phyloP scores from a whole-genome alignment of 2,888 invertebrate species.

The Campoplex capitator region DNA sequence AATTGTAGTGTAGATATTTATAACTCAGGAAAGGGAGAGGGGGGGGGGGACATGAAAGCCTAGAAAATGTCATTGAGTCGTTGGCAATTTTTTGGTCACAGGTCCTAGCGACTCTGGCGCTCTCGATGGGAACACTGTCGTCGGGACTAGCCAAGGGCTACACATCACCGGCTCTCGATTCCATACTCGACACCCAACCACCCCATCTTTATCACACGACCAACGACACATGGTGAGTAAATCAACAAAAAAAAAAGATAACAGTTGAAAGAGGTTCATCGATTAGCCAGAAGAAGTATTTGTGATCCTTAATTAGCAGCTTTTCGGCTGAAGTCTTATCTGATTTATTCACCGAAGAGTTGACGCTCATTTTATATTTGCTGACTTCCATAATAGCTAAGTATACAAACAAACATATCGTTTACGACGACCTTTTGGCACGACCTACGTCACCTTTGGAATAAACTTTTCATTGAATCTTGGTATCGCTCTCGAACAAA shows the following conservation, averaged over 20 bases:
- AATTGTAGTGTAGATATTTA: slow-evolving; percentile 16
- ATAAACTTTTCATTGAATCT: not conserved
- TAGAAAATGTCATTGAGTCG: not conserved
- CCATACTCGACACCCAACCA: slow-evolving; percentile 88
- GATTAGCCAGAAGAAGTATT: not conserved
- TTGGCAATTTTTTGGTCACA: slow-evolving; percentile 80
- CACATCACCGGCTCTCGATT: slow-evolving; percentile 93
- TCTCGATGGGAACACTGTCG: slow-evolving; percentile 92
- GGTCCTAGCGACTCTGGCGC: slow-evolving; percentile 92
- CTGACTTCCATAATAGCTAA: not conserved
- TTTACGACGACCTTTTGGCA: not conserved
- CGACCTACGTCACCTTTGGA: not conserved
- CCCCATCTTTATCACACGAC: slow-evolving; percentile 81
- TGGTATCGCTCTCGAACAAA: not conserved
- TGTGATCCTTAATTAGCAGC: not conserved
- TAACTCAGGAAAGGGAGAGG: not conserved
- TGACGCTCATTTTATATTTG: not conserved
- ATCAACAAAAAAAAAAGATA: not conserved
- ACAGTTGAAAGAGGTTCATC: not conserved
- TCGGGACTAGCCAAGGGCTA: slow-evolving; percentile 93
- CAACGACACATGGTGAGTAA: slow-evolving; percentile 81
- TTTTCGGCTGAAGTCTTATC: not conserved
- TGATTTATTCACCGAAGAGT: not conserved
- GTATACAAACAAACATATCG: not conserved
- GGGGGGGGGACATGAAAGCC: not conserved